Base-by-base conservation (phyloP, 2,113 vertebrate genomes). In the Alexandromys fortis region DNA sequence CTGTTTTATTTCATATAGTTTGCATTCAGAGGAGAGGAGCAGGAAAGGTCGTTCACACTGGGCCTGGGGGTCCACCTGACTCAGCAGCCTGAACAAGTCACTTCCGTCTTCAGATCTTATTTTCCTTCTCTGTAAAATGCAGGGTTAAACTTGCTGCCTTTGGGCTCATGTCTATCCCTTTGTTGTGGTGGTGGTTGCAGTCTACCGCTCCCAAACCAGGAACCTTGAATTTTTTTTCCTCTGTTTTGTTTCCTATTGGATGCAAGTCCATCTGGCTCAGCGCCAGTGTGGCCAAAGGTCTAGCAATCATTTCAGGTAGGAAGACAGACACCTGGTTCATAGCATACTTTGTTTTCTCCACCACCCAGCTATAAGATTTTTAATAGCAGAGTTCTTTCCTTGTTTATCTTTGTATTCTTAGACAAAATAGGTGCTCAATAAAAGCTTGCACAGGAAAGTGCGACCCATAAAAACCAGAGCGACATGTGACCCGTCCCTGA, bases 201-300 rank as follows among this genome's bases (percentile, higher is more conserved):
- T 55, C 70, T 35, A 67, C 38, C 38, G 42, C 72, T 94, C 88
- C 92, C 88, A 33, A 33, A 79, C 30, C 45, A 77, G 73, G 65
- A 87, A 86, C 94, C 52, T 95, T 96, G 94, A 92, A 28, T 28
- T 5, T 82, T 65, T 47, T 47, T 87, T 65, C 45, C 17, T 92
- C 21, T 78, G 28, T 61, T 92, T 86, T 79, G 47, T 79, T 94
- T 96, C 87, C 72, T 82, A 30, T 47, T 73, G 45, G 30, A 14
- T 45, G 2, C 79, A 77, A 70, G 67, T 85, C 88, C 26, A 26
- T 12, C 12, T 4, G 89, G 93, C 89, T 72, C 49, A 19, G 5
- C 12, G 55, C 86, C 70, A 47, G 82, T 45, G 73, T 82, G 47
- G 89, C 67, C 81, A 92, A 97, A 97, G 86, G 35, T 95, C 81